These are phyloP conservation scores for Drosophila lowei DNA, from an alignment of 1,140 invertebrate species.

Conservation along the genomic window DNA sequence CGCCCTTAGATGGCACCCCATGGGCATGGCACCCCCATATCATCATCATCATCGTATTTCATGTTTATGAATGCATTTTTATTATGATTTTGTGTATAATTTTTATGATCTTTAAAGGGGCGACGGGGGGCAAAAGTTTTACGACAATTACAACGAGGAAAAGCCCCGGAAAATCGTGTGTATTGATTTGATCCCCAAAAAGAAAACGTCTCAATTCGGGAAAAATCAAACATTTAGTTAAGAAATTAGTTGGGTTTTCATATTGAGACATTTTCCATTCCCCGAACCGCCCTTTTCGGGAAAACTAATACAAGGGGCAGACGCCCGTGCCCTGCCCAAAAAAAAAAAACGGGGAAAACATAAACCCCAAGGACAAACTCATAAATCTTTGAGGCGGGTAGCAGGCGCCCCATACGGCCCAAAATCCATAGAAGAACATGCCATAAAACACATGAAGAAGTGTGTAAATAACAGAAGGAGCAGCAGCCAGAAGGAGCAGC, in stretches of 20 bases:
- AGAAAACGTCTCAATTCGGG: conserved; percentile 32
- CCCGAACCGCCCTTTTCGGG: conserved; percentile 2
- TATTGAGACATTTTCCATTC: conserved; percentile 65
- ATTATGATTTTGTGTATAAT: conserved; percentile 69
- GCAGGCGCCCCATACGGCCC: conserved; percentile 22
- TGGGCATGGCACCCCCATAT: conserved; percentile 20
- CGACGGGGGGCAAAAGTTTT: conserved; percentile 36
- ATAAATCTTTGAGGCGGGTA: conserved; percentile 45
- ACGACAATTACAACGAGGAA: conserved; percentile 47
- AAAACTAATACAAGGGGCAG: conserved; percentile 39
- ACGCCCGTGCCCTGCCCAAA: conserved; percentile 10
- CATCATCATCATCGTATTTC: conserved; percentile 71
- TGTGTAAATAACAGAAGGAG: conserved; percentile 71
- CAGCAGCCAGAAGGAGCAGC: conserved; percentile 14
- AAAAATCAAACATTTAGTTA: conserved; percentile 1
- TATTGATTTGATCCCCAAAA: conserved; percentile 55
- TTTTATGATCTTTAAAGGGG: conserved; percentile 62
- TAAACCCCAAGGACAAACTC: conserved; percentile 49
- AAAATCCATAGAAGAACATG: conserved; percentile 67
- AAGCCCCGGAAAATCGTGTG: conserved; percentile 51
- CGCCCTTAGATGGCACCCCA: not conserved
- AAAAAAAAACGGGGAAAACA: conserved; percentile 3
- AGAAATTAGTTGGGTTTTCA: conserved; percentile 28
- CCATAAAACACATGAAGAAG: conserved; percentile 78
- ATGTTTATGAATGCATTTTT: conserved; percentile 81